Evolutionary conservation across 2,797 vertebrate genomes (phyloP).

Genomic region (Pristis pectinata): DNA sequence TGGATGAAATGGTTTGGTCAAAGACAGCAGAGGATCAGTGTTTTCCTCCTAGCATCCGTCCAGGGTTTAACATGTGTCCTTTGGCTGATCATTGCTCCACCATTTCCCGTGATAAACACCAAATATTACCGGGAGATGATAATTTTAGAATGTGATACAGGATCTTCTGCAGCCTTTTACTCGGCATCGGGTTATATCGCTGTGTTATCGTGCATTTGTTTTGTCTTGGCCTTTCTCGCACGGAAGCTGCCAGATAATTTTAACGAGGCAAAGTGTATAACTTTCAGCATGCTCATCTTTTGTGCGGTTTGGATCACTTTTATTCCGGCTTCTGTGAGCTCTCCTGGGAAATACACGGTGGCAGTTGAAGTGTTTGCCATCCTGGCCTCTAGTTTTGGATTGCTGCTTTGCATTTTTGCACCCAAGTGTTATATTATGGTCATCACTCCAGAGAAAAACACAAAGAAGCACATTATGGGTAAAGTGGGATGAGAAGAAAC

Average conservation of each 20-base stretch:
- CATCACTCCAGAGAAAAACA: not conserved
- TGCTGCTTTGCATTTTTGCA: not conserved
- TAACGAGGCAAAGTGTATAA: constrained; percentile 40
- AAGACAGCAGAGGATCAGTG: not conserved
- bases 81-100: not conserved
- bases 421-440: not conserved
- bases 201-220: not conserved
- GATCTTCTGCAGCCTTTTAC: not conserved
- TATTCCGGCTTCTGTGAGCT: constrained; percentile 41
- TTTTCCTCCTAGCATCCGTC: not conserved
- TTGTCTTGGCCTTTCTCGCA: not conserved
- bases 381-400: not conserved
- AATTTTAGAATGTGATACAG: not conserved
- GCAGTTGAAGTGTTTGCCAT: constrained; percentile 19
- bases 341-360: constrained; percentile 41
- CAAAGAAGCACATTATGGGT: not conserved
- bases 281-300: constrained; percentile 42
- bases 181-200: not conserved
- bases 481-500: not conserved
- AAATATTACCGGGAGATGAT: not conserved
- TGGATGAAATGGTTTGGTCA: not conserved
- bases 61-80: not conserved
- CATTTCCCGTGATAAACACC: not conserved
- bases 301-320: constrained; percentile 42
- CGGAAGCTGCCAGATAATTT: constrained; percentile 29